phyloP scores from a whole-genome alignment of 2,113 vertebrate genomes.

The Austrofundulus limnaeus region DNA sequence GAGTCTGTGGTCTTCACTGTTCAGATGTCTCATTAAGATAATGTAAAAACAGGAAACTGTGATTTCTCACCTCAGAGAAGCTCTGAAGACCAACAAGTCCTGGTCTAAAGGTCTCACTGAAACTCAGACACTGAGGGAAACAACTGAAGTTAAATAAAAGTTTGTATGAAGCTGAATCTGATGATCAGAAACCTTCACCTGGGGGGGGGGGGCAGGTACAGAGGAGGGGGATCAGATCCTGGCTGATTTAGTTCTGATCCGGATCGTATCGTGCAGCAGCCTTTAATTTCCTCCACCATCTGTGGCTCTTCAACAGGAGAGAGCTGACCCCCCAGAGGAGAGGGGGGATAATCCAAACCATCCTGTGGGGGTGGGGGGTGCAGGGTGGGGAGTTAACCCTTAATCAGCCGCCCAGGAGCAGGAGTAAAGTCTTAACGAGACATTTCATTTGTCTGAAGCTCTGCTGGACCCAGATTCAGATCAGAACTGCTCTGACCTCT shows the following conservation, averaged over 20 bases:
- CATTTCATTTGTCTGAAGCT: slow-evolving; percentile 23
- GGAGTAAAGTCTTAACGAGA: slow-evolving; percentile 22
- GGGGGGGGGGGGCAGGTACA: too few relatives aligned
- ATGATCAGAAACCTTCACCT: slow-evolving; percentile 22
- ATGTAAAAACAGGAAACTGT: slow-evolving; percentile 2
- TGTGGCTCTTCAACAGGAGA: slow-evolving; percentile 35
- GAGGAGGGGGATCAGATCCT: background rate
- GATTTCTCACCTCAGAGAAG: background rate
- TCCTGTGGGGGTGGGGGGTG: slow-evolving; percentile 24
- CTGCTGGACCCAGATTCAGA: background rate
- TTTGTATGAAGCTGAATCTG: background rate
- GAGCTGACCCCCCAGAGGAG: slow-evolving; percentile 9
- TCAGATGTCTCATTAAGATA: background rate
- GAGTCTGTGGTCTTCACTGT: slow-evolving; percentile 32
- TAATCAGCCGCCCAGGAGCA: background rate
- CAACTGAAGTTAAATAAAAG: background rate
- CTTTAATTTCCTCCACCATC: slow-evolving; percentile 64
- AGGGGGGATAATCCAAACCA: slow-evolving; percentile 43
- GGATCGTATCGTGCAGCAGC: slow-evolving; percentile 43
- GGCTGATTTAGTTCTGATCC: slow-evolving; percentile 48
- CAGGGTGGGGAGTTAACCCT: slow-evolving; percentile 35
- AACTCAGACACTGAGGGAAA: background rate
- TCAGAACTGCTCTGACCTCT: too few relatives aligned
- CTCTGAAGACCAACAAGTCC: background rate
- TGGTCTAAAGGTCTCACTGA: background rate